Base-by-base conservation (phyloP, 2,797 vertebrate species). In the Onychomys arenicola region DNA sequence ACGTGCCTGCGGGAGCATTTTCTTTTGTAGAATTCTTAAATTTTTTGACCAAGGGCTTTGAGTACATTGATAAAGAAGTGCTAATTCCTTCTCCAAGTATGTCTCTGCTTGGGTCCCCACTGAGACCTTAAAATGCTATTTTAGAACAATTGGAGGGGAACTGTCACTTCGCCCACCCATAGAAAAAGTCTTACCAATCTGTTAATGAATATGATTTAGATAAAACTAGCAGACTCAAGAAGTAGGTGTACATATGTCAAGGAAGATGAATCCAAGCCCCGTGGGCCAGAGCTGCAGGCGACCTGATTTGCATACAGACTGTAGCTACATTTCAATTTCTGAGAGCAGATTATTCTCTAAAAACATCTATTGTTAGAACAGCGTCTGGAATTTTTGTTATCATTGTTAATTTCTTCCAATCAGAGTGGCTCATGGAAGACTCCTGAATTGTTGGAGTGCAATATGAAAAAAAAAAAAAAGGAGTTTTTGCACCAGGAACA, bases 131-230 rank as follows among this genome's bases (percentile, higher is more conserved):
- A 89, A 46, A 92, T 88, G 85, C 81, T 90, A 90, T 92, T 93
- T 97, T 85, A 93, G 94, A 93, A 73, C 80, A 91, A 94, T 4
- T 40, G 59, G 46, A 90, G 71, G 95, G 83, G 43, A 96, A 89
- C 29, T 43, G 34, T 93, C 84, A 43, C 84, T 90, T 93, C 57
- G 17, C 73, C 90, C 80, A 63, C 34, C 21, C 14, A 1, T n/a
- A 78, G 49, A 93, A 95, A 86, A 63, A 76, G 75, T 23, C 43
- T 85, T 65, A 40, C 78, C 46, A 89, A 78, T 89, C 91, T 95
- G 49, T 85, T 92, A 85, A 95, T 84, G 87, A 92, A 75, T 73
- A 55, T 78, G 76, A 94, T 84, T 90, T 88, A 95, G 80, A 88
- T 8, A 25, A 94, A 97, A 75, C 1, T 32, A 85, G 84, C 34